A percentile compares a stretch with the other conserved stretches of the same genome.
Conservation (phyloP, 2,113 vertebrate species). For the Cettia cetti region DNA sequence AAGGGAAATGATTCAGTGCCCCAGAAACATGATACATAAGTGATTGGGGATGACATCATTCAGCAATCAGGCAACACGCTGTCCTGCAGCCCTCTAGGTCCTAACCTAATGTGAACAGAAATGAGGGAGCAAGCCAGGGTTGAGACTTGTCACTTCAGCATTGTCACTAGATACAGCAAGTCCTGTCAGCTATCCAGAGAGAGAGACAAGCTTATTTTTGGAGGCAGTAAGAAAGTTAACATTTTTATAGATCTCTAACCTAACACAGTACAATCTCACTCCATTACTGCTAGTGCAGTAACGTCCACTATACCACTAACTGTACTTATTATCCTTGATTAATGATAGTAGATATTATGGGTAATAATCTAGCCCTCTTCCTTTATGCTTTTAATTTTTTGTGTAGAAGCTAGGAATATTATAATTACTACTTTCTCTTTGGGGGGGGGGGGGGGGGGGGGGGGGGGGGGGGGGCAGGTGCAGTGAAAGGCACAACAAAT, state of each 20-base stretch:
- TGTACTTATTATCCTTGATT: background rate
- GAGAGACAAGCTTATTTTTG: background rate
- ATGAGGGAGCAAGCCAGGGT: background rate
- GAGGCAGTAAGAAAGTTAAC: background rate
- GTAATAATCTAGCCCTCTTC: background rate
- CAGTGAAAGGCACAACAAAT: background rate
- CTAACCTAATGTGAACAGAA: background rate
- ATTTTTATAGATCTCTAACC: background rate
- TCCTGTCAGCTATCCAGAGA: background rate
- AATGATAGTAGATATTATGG: background rate
- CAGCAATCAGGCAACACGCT: background rate
- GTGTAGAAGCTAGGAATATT: background rate
- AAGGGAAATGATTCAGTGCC: slow-evolving; percentile 4
- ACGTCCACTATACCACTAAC: background rate
- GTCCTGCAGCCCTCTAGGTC: background rate
- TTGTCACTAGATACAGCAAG: background rate
- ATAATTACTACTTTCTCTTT: background rate
- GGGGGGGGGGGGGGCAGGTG: no score
- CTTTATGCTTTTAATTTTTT: background rate
- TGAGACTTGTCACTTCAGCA: background rate
- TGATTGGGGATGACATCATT: slow-evolving; percentile 8
- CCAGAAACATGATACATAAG: background rate
- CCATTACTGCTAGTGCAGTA: background rate
- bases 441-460: no score
- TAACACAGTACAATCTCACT: background rate